phyloP scores from a whole-genome alignment of 2,113 vertebrate species.

The Oreamnos americanus region DNA sequence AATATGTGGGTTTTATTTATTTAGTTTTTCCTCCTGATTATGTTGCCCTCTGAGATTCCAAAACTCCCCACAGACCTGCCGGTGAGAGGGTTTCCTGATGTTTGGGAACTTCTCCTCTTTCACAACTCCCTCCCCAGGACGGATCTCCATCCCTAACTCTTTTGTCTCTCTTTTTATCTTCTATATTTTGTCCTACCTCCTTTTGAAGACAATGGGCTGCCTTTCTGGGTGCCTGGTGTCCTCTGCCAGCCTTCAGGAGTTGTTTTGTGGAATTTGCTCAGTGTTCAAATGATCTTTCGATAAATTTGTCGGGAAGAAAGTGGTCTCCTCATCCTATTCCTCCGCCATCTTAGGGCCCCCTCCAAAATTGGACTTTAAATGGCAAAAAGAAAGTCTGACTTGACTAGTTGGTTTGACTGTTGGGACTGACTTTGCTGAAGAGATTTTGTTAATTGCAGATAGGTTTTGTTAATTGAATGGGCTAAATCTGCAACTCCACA shows the following conservation, averaged over 20 bases:
- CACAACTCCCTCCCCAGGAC: background rate
- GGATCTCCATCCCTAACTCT: background rate
- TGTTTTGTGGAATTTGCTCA: background rate
- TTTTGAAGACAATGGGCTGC: background rate
- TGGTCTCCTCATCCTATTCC: background rate
- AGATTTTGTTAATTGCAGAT: background rate
- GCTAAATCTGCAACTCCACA: background rate
- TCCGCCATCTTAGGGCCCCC: background rate
- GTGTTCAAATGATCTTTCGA: background rate
- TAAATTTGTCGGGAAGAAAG: background rate
- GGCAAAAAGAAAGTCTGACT: background rate
- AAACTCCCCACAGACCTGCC: background rate
- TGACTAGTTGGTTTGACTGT: background rate
- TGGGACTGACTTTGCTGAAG: background rate
- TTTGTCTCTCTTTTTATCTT: background rate
- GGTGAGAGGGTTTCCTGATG: background rate
- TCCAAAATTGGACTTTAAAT: background rate
- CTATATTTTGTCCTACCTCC: background rate
- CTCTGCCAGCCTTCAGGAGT: background rate
- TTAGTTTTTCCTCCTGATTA: background rate
- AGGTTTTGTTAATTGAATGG: background rate
- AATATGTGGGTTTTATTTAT: background rate
- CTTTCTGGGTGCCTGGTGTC: background rate
- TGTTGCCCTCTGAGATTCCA: background rate
- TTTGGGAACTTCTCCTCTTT: background rate